Conservation (phyloP, 1,140 invertebrate genomes). For the Drosophila seguyi region DNA sequence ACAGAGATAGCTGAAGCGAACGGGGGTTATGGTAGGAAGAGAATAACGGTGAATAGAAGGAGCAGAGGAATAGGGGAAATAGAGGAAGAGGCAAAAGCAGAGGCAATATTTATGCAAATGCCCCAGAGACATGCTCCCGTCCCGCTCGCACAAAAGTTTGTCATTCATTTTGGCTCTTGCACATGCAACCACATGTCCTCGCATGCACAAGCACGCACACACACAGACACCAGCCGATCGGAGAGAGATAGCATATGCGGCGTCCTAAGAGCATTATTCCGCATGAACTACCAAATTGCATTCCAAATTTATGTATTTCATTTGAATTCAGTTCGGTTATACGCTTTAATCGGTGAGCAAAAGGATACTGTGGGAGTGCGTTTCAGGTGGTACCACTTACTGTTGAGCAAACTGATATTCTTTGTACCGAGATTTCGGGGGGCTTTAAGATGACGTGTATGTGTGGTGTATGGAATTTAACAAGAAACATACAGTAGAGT, state of each 20-base stretch:
- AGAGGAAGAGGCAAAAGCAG: constrained; percentile 10
- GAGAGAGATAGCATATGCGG: constrained; percentile 43
- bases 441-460: background rate
- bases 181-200: constrained; percentile 55
- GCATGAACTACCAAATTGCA: constrained; percentile 70
- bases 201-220: constrained; percentile 27
- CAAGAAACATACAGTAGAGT: too few relatives aligned
- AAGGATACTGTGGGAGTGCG: constrained; percentile 3
- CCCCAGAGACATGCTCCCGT: constrained; percentile 44
- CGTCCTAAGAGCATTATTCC: constrained; percentile 59
- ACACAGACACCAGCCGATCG: constrained; percentile 5
- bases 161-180: constrained; percentile 62
- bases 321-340: constrained; percentile 52
- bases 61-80: background rate
- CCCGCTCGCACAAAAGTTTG: constrained; percentile 55
- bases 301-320: constrained; percentile 73
- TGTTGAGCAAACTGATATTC: background rate
- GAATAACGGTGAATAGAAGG: background rate
- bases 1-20: background rate
- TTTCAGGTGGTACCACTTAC: too few relatives aligned
- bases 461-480: background rate
- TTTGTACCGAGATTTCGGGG: too few relatives aligned
- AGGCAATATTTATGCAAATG: constrained; percentile 78
- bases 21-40: background rate
- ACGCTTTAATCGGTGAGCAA: constrained; percentile 36